A percentile compares a stretch with the other conserved stretches of the same genome.
Evolutionary conservation across 2,888 invertebrate species (phyloP).

Genomic region (Operophtera brumata): DNA sequence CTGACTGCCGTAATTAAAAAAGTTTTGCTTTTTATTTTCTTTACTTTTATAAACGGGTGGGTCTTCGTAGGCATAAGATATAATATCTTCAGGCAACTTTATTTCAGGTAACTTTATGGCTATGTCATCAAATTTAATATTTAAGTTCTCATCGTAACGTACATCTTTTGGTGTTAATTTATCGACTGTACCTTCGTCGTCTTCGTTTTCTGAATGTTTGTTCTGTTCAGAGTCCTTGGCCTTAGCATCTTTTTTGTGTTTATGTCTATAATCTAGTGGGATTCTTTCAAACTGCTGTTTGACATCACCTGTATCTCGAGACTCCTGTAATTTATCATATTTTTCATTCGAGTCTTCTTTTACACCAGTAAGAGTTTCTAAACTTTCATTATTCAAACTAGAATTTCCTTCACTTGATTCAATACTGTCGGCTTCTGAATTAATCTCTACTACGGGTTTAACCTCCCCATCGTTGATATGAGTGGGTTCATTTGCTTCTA

Average conservation of each 20-base stretch:
- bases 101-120: slow-evolving; percentile 72
- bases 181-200: slow-evolving; percentile 51
- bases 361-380: slow-evolving; percentile 48
- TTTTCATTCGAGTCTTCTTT: slow-evolving; percentile 38
- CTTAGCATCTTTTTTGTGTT: slow-evolving; percentile 35
- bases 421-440: slow-evolving; percentile 48
- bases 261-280: slow-evolving; percentile 69
- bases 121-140: slow-evolving; percentile 67
- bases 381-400: slow-evolving; percentile 41
- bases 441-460: slow-evolving; percentile 69
- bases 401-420: slow-evolving; percentile 45
- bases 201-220: slow-evolving; percentile 33
- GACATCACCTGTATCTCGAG: slow-evolving; percentile 46
- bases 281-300: slow-evolving; percentile 75
- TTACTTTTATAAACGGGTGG: slow-evolving; percentile 41
- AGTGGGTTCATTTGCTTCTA: slow-evolving; percentile 40
- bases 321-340: slow-evolving; percentile 38
- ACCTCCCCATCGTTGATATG: slow-evolving; percentile 64
- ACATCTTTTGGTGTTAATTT: slow-evolving; percentile 47
- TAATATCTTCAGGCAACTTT: slow-evolving; percentile 70
- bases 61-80: slow-evolving; percentile 55
- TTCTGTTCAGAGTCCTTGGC: slow-evolving; percentile 19
- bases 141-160: slow-evolving; percentile 63
- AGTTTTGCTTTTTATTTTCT: slow-evolving; percentile 37
- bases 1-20: slow-evolving; percentile 44